Conservation (phyloP, 2,797 vertebrate genomes). For the Peromyscus eremicus region DNA sequence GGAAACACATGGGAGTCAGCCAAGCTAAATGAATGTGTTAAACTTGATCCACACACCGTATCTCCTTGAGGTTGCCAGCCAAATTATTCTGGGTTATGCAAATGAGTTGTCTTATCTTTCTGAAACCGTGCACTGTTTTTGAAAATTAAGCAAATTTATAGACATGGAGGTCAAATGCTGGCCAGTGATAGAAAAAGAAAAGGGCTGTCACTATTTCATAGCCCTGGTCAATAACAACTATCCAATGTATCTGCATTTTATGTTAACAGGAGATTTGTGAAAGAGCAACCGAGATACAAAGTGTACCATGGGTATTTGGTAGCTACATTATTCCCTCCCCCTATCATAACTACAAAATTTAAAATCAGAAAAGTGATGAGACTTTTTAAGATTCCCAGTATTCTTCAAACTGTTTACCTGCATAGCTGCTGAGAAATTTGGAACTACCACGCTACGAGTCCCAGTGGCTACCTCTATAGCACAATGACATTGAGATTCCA, state of each 20-base stretch:
- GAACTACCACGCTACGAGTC: background rate
- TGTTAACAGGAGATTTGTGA: background rate
- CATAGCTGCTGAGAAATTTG: background rate
- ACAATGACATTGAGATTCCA: background rate
- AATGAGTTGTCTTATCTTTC: slow-evolving; percentile 69
- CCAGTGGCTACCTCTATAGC: background rate
- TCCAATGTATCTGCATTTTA: background rate
- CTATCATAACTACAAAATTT: background rate
- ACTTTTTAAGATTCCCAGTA: background rate
- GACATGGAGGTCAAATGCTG: slow-evolving; percentile 38
- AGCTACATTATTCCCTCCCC: background rate
- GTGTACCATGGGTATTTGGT: background rate
- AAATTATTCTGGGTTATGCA: slow-evolving; percentile 73
- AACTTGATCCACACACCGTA: slow-evolving; percentile 39
- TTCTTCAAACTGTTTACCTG: background rate
- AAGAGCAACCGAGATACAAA: background rate
- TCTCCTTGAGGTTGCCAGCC: slow-evolving; percentile 69
- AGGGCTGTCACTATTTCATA: background rate
- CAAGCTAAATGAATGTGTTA: slow-evolving; percentile 65
- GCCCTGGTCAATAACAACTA: background rate
- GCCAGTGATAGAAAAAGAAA: background rate
- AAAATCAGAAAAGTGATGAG: background rate
- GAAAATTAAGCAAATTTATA: slow-evolving; percentile 66
- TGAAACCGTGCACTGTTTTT: slow-evolving; percentile 66
- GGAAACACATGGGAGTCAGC: slow-evolving; percentile 36